Base-by-base conservation (phyloP, 2,113 vertebrate species). In the Campylomormyrus numenius region DNA sequence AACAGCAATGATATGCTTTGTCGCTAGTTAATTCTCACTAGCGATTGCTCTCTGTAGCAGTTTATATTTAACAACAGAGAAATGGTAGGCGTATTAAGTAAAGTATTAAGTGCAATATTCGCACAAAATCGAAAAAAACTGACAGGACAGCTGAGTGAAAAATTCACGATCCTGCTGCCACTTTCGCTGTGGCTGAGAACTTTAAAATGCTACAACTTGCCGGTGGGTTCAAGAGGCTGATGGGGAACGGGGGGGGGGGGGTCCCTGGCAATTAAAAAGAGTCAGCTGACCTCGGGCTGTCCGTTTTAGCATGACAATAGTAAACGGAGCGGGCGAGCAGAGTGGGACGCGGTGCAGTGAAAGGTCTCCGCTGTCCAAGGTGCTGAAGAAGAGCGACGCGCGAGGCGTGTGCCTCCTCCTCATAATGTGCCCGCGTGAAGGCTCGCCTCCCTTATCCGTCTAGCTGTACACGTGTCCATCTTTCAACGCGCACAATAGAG, bases 331-430 rank as follows among this genome's bases (percentile, higher is more conserved):
- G 45, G 27, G 13, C 66, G 52, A 80, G 90, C 77, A 90, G 19
- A 88, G 46, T 39, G 48, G 85, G 46, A 87, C 9, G 88, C 45
- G 89, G 89, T 4, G 83, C 42, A 27, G 45, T n/a, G 66, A 48
- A 85, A 83, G 80, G 93, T 86, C 39, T 93, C 93, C 89, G 91
- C 94, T 97, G 96, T 97, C 96, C 96, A 91, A 46, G 94, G 96
- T 97, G 94, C 97, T 97, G 95, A 95, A 95, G 88, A 62, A 87
- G 91, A 90, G 89, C 88, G 91, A 89, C 91, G 92, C 89, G 91
- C 88, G 87, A 31, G 85, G 39, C 89, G 88, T 84, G 80, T 86
- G 74, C 62, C 74, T 58, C n/a, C 84, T 58, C 3, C 2, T 56
- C 50, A 66, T 21, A 19, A 19, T 27, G 7, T 13, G 89, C 80